phyloP scores from a whole-genome alignment of 53 echinoderm and acorn worm genomes.

The Zoroaster sp. region DNA sequence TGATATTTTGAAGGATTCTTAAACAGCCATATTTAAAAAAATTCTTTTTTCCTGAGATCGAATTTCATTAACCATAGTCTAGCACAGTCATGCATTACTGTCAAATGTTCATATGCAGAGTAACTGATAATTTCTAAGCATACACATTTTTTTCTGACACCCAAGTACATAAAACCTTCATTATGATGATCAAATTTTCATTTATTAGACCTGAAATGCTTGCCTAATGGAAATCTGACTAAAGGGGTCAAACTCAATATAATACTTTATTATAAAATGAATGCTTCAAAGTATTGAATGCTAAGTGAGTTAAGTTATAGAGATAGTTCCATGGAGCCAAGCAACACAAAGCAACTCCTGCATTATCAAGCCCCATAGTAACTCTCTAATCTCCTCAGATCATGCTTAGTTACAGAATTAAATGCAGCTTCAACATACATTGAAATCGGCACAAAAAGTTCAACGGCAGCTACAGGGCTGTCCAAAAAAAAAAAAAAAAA shows the following conservation, averaged over 20 bases:
- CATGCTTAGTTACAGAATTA: slow-evolving; percentile 49
- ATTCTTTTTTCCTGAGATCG: too few species aligned
- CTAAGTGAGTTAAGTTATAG: slow-evolving; percentile 2
- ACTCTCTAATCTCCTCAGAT: slow-evolving; percentile 48
- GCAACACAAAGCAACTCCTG: background rate
- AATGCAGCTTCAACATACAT: background rate
- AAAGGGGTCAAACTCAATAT: background rate
- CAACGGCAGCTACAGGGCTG: slow-evolving; percentile 22
- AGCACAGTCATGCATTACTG: too few species aligned
- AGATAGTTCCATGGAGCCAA: slow-evolving; percentile 29
- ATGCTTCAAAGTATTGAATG: background rate
- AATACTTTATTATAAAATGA: background rate
- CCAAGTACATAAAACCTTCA: too few species aligned
- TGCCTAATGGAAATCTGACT: too few species aligned
- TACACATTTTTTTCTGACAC: too few species aligned
- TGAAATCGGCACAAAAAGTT: slow-evolving; percentile 34
- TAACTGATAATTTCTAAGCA: too few species aligned
- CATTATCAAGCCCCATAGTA: background rate
- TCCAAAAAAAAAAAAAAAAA: background rate
- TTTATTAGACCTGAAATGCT: too few species aligned
- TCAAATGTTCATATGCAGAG: too few species aligned
- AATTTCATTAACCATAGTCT: too few species aligned
- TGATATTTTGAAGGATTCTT: background rate
- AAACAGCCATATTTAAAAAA: too few species aligned
- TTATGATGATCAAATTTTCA: too few species aligned